Percentiles rank a stretch among this genome's conserved stretches.
Evolutionary conservation across 2,888 invertebrate species (phyloP).

Genomic region (Rapana venosa): DNA sequence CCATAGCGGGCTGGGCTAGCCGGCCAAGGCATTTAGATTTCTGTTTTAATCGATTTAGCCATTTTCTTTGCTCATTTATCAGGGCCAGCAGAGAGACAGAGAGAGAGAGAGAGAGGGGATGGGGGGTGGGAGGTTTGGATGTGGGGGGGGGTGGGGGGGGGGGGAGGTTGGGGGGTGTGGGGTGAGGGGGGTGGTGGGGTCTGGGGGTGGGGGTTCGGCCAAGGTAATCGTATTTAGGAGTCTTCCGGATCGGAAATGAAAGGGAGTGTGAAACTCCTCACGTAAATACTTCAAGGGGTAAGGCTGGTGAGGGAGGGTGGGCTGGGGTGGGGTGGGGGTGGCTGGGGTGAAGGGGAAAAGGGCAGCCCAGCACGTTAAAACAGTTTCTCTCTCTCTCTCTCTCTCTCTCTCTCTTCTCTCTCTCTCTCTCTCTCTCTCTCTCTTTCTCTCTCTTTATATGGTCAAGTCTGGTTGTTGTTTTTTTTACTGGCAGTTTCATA

Average conservation of each 20-base stretch:
- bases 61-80: slow-evolving; percentile 49
- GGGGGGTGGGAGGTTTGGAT: no score
- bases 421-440: background rate
- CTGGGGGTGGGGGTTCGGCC: background rate
- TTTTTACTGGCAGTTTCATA: no score
- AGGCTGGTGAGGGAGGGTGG: background rate
- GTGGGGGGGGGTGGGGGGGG: no score
- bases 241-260: slow-evolving; percentile 42
- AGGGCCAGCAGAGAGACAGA: slow-evolving; percentile 40
- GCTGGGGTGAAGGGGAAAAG: background rate
- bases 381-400: background rate
- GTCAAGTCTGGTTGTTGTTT: no score
- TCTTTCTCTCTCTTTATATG: background rate
- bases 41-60: slow-evolving; percentile 50
- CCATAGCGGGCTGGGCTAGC: no score
- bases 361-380: background rate
- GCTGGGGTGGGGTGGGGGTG: background rate
- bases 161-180: no score
- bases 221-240: slow-evolving; percentile 42
- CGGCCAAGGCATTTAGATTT: slow-evolving; percentile 44
- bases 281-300: slow-evolving; percentile 34
- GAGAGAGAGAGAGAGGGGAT: no score
- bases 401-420: background rate
- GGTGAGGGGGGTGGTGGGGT: no score
- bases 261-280: slow-evolving; percentile 35